A percentile compares a stretch with the other conserved stretches of the same genome.
Evolutionary conservation across 2,888 invertebrate species (phyloP).

Genomic region (Melieria crassipennis): DNA sequence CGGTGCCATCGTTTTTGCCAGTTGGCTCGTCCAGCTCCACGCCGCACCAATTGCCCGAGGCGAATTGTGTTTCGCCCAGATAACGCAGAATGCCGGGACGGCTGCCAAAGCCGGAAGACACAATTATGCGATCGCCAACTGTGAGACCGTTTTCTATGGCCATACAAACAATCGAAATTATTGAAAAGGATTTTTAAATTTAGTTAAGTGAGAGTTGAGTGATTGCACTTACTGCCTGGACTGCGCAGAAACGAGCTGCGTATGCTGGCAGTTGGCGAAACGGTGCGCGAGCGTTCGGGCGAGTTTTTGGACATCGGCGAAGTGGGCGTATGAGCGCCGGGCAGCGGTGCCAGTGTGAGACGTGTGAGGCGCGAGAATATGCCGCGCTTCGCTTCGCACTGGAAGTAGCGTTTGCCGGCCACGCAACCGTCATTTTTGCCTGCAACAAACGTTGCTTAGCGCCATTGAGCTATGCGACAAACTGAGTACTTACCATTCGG

Average conservation of each 20-base stretch:
- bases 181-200: neutral
- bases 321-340: constrained; percentile 68
- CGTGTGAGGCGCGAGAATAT: constrained; percentile 91
- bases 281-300: constrained; percentile 62
- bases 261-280: constrained; percentile 63
- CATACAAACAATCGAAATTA: neutral
- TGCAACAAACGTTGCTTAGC: constrained; percentile 53
- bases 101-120: constrained; percentile 85
- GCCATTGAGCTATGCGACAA: neutral
- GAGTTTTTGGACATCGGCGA: constrained; percentile 56
- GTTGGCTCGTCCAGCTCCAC: constrained; percentile 92
- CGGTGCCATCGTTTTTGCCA: constrained; percentile 96
- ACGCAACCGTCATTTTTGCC: constrained; percentile 98
- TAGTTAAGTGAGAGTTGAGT: neutral
- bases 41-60: constrained; percentile 94
- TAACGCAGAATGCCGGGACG: constrained; percentile 88
- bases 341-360: constrained; percentile 78
- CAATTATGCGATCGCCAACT: constrained; percentile 91
- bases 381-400: constrained; percentile 92
- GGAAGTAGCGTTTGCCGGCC: constrained; percentile 91
- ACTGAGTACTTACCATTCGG: constrained; percentile 75
- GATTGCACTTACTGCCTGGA: constrained; percentile 58
- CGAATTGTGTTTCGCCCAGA: constrained; percentile 90
- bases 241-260: constrained; percentile 59
- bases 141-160: constrained; percentile 71